Evolutionary conservation across 2,888 invertebrate species (phyloP).

Genomic region (Zhuqinia jingwanae): DNA sequence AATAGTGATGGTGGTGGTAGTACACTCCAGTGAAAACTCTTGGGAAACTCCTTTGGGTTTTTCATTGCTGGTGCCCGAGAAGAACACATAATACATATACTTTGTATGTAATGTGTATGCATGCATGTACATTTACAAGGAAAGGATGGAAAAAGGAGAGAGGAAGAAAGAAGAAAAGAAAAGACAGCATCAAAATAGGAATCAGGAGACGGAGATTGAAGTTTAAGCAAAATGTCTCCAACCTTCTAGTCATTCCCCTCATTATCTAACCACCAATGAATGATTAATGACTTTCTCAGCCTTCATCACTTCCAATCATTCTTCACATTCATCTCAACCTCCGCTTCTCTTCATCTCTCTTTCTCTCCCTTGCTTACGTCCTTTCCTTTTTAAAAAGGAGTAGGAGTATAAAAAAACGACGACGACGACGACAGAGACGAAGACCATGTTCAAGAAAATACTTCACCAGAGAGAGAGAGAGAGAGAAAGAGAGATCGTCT

Average conservation of each 20-base stretch:
- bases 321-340: constrained; percentile 74
- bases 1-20: constrained; percentile 3
- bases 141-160: background rate
- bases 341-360: constrained; percentile 64
- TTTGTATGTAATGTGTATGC: too few relatives aligned
- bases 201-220: constrained; percentile 66
- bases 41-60: constrained; percentile 8
- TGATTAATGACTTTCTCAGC: constrained; percentile 77
- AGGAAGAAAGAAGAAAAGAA: constrained; percentile 3
- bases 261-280: constrained; percentile 78
- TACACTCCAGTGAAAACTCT: background rate
- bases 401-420: background rate
- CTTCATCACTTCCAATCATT: constrained; percentile 77
- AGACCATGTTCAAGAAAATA: background rate
- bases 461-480: too few relatives aligned
- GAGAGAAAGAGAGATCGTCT: background rate
- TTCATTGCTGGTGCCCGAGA: background rate
- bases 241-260: constrained; percentile 70
- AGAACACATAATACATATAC: too few relatives aligned
- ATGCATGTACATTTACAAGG: background rate
- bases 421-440: constrained; percentile 1
- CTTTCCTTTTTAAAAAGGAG: constrained; percentile 5
- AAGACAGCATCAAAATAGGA: constrained; percentile 54
- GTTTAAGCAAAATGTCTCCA: constrained; percentile 74
- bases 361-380: constrained; percentile 56